Evolutionary conservation across 2,113 vertebrate species (phyloP).

Genomic region (Lagopus muta): DNA sequence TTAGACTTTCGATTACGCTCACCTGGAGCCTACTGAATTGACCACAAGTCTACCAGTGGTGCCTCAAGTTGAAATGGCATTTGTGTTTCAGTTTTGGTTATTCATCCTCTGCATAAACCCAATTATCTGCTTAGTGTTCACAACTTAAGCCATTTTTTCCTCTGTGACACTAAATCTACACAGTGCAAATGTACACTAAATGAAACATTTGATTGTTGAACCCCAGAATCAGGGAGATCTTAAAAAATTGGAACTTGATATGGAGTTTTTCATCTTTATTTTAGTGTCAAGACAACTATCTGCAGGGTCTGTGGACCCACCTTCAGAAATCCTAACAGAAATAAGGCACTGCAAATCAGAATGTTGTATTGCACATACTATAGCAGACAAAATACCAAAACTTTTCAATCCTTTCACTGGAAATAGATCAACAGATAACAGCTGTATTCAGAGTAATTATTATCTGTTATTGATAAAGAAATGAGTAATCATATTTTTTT

Average conservation of each 20-base stretch:
- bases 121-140: not conserved
- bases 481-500: not conserved
- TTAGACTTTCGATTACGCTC: not conserved
- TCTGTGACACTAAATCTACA: not conserved
- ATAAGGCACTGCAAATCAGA: not conserved
- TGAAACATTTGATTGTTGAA: not conserved
- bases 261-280: not conserved
- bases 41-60: too few species aligned
- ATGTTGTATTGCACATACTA: not conserved
- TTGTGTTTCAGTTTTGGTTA: not conserved
- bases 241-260: not conserved
- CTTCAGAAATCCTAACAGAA: not conserved
- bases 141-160: not conserved
- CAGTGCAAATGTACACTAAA: not conserved
- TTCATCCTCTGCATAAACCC: not conserved
- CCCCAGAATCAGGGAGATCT: not conserved
- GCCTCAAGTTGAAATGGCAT: not conserved
- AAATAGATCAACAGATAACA: not conserved
- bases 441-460: not conserved
- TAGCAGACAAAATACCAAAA: not conserved
- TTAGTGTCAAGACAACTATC: not conserved
- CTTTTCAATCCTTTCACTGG: not conserved
- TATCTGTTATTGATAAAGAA: not conserved
- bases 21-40: not conserved
- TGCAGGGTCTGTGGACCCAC: not conserved